These are phyloP conservation scores for Dinomys branickii DNA, from an alignment of 2,113 vertebrate species.

Conservation along the genomic window DNA sequence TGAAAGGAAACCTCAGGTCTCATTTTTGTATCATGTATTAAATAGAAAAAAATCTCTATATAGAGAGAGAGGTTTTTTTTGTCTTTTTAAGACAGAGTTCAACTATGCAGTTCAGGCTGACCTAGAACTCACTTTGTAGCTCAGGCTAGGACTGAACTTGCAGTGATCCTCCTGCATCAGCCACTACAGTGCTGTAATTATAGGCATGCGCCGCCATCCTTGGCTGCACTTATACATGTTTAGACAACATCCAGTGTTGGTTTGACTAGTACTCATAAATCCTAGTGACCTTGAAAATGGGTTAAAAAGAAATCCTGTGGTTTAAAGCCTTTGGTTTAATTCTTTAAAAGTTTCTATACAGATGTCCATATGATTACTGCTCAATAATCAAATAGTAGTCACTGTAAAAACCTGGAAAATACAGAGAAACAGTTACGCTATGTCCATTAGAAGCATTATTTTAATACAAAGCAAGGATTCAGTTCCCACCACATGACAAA, in stretches of 20 bases:
- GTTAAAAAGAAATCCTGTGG: background rate
- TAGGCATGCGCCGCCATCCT: background rate
- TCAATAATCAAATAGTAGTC: constrained; percentile 20
- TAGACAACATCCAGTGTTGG: background rate
- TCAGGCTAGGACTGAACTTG: no score
- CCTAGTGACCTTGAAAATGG: background rate
- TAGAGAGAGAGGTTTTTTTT: no score
- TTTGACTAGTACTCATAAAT: background rate
- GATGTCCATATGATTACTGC: background rate
- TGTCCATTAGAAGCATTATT: background rate
- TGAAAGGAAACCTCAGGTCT: background rate
- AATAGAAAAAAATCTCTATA: background rate
- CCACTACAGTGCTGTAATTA: background rate
- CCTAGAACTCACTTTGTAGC: background rate
- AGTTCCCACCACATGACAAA: background rate
- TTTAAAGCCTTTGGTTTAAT: constrained; percentile 46
- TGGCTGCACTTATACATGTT: background rate
- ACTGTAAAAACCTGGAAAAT: background rate
- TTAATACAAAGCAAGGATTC: background rate
- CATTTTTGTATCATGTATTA: background rate
- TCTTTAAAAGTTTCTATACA: background rate
- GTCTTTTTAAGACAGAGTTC: background rate
- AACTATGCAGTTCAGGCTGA: background rate
- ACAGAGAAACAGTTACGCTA: background rate
- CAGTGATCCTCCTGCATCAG: background rate